Percentiles rank a stretch among this genome's conserved stretches.
phyloP scores from a whole-genome alignment of 2,797 vertebrate species.

The Propithecus deckenii region DNA sequence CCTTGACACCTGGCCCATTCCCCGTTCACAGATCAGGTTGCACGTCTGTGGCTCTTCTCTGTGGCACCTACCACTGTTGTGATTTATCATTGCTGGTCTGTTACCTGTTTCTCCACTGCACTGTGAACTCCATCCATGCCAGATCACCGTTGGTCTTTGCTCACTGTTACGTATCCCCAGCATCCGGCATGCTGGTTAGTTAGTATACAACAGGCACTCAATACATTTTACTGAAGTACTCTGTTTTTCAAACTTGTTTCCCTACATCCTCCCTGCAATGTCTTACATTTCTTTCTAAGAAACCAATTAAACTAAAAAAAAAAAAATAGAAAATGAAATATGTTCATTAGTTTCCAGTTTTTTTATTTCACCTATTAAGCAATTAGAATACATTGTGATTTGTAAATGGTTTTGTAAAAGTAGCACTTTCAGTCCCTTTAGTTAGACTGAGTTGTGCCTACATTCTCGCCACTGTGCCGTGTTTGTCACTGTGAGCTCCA shows the following conservation, averaged over 20 bases:
- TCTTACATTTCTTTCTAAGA: slow-evolving; percentile 30
- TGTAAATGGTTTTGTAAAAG: not conserved
- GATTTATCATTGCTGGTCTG: not conserved
- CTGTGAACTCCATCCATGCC: not conserved
- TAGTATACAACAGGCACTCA: not conserved
- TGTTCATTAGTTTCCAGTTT: slow-evolving; percentile 31
- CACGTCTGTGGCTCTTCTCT: not conserved
- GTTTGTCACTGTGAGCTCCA: not conserved
- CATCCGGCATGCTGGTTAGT: not conserved
- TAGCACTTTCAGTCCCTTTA: not conserved
- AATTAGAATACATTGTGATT: not conserved
- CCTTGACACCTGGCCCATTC: not conserved
- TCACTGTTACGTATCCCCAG: not conserved
- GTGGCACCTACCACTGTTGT: not conserved
- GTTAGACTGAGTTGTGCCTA: not conserved
- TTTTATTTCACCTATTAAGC: not conserved
- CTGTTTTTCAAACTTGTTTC: not conserved
- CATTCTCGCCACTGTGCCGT: not conserved
- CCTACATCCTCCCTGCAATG: not conserved
- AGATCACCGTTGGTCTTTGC: not conserved
- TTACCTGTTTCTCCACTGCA: not conserved
- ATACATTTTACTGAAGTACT: not conserved
- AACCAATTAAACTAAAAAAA: not conserved
- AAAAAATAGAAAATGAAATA: not conserved
- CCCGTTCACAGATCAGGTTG: rapidly evolving